Percentiles rank a stretch among this genome's conserved stretches.
Conservation (phyloP, 1,140 invertebrate genomes). For the Triops longicaudatus region DNA sequence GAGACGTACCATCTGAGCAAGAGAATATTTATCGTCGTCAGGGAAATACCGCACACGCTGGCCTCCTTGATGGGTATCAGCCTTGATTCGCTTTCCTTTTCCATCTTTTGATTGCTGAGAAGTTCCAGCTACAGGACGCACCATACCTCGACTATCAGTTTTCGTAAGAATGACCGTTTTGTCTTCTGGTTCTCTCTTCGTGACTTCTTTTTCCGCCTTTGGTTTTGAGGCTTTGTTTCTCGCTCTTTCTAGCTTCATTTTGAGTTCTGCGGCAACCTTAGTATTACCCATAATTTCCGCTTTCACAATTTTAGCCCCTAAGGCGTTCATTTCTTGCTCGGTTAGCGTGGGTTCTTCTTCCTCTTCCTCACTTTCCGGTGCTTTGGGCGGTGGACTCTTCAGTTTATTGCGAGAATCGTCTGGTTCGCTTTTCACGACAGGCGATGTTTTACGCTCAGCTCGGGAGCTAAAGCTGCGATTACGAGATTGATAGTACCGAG, state of each 20-base stretch:
- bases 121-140: conserved; percentile 35
- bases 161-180: conserved; percentile 56
- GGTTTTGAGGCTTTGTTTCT: background rate
- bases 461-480: background rate
- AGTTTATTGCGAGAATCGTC: background rate
- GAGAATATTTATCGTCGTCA: conserved; percentile 80
- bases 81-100: conserved; percentile 46
- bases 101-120: conserved; percentile 34
- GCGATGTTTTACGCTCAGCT: background rate
- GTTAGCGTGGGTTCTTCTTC: conserved; percentile 41
- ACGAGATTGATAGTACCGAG: background rate
- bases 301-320: conserved; percentile 79
- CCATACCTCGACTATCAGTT: conserved; percentile 55
- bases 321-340: conserved; percentile 75
- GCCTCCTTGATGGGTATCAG: conserved; percentile 61
- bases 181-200: conserved; percentile 40
- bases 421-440: background rate
- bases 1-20: conserved; percentile 68
- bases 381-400: background rate
- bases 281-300: conserved; percentile 80
- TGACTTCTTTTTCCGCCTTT: conserved; percentile 22
- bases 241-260: conserved; percentile 62
- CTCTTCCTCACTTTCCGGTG: conserved; percentile 23
- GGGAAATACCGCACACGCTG: conserved; percentile 74
- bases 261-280: conserved; percentile 57